These are phyloP conservation scores for Sinocyclocheilus rhinocerous DNA, from an alignment of 2,113 vertebrate species.

Conservation along the genomic window DNA sequence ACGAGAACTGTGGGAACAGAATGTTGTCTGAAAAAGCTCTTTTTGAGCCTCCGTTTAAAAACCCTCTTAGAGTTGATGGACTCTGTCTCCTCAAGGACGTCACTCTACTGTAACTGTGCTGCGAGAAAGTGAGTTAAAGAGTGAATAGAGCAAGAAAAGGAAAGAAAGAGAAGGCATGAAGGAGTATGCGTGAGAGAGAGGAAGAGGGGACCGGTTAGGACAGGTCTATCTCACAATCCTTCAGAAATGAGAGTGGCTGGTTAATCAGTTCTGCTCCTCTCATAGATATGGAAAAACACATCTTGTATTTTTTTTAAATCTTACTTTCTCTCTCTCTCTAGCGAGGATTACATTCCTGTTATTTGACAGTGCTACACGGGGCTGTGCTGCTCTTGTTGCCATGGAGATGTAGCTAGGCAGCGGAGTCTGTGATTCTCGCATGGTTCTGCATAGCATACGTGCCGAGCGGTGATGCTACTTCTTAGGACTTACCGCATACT, in stretches of 20 bases:
- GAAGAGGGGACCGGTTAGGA: conserved; percentile 11
- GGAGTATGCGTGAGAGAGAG: conserved; percentile 15
- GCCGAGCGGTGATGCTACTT: conserved; percentile 69
- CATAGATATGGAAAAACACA: neutral
- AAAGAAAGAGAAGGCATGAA: conserved; percentile 46
- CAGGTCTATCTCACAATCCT: conserved; percentile 17
- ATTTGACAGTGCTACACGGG: conserved; percentile 74
- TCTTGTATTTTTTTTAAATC: neutral
- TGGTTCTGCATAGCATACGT: conserved; percentile 78
- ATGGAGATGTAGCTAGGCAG: conserved; percentile 84
- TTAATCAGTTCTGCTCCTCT: conserved; percentile 36
- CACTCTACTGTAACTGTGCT: conserved; percentile 10
- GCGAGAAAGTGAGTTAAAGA: conserved; percentile 11
- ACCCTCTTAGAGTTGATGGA: conserved; percentile 12
- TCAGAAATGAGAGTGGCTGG: conserved; percentile 14
- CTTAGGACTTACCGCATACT: conserved; percentile 70
- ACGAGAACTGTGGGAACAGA: conserved; percentile 23
- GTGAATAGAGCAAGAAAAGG: neutral
- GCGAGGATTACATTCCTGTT: conserved; percentile 77
- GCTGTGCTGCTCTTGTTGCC: conserved; percentile 84
- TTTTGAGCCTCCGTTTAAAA: conserved; percentile 20
- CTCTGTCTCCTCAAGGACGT: conserved; percentile 14
- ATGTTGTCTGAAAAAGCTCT: conserved; percentile 40
- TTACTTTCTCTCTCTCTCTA: conserved; percentile 52
- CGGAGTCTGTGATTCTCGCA: conserved; percentile 71